Evolutionary conservation across 2,113 vertebrate genomes (phyloP), one percentile per base, ranked within the genome.

Genomic region (Dicentrarchus labrax): DNA sequence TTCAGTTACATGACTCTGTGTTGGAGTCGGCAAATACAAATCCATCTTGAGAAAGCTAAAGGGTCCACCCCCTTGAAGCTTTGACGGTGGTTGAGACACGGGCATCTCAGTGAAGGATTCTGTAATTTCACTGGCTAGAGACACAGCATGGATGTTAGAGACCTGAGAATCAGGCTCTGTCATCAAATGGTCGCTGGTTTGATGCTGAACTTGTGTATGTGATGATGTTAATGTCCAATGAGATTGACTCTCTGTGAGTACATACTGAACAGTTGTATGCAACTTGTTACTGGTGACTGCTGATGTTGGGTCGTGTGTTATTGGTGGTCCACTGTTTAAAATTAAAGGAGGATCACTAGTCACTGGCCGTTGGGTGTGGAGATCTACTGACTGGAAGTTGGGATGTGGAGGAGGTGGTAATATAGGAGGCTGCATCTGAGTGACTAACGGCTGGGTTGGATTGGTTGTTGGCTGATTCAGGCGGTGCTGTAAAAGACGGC

Each of bases 341-440:
- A 71, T 72, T 43, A 76, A 61, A 78, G 50, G 59, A 0, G 76
- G 38, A n/a, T 57, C 39, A 30, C 5, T 69, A 1, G 68, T 80
- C 22, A n/a, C 17, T 54, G 59, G 56, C 15, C 21, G 51, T 6
- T 81, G 74, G 11, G 51, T 53, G 48, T 77, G 69, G 17, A 54
- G 56, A 45, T 76, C 36, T 17, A 38, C 43, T 43, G 66, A 72
- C 39, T 81, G 76, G 66, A 86, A 70, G 57, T 87, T 76, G 7
- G 72, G 89, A 73, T 76, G 83, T 5, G 88, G 86, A 41, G 83
- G 81, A 65, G 88, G 77, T 15, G 78, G 83, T 22, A 88, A 57
- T 50, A 89, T 88, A 5, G 89, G 90, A 36, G 83, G 83, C 12
- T 91, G 83, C 65, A 93, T 88, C 73, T 92, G 91, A 43, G 88